phyloP scores from a whole-genome alignment of 1,140 invertebrate species.

The Platorchestia sp. region DNA sequence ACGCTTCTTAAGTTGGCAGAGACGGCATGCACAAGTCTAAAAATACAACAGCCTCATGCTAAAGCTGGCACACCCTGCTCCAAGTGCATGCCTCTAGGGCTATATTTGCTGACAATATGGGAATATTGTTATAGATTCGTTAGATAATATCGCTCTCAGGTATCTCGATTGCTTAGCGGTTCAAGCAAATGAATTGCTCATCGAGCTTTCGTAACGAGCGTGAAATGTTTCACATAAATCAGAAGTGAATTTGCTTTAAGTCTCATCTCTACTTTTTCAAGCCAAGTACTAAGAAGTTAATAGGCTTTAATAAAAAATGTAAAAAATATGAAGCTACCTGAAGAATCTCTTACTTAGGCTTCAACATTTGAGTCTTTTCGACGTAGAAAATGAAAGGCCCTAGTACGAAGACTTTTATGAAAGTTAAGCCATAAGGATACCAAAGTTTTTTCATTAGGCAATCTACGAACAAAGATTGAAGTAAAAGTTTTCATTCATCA shows the following conservation, averaged over 20 bases:
- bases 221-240: not conserved
- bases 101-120: conserved; percentile 27
- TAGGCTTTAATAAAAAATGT: not conserved
- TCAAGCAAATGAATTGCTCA: not conserved
- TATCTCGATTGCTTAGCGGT: not conserved
- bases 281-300: too few relatives aligned
- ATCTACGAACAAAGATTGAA: too few relatives aligned
- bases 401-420: too few relatives aligned
- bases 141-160: not conserved
- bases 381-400: too few relatives aligned
- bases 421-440: too few relatives aligned
- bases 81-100: conserved; percentile 10
- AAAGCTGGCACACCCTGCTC: conserved; percentile 43
- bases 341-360: too few relatives aligned
- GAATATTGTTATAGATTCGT: not conserved
- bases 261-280: not conserved
- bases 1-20: conserved; percentile 14
- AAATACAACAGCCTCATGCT: conserved; percentile 45
- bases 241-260: not conserved
- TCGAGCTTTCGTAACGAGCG: not conserved
- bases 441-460: too few relatives aligned
- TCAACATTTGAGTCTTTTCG: too few relatives aligned
- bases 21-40: conserved; percentile 10
- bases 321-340: too few relatives aligned
- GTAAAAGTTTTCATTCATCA: too few relatives aligned